phyloP scores from a whole-genome alignment of 1,140 invertebrate species.

The Triops longicaudatus region DNA sequence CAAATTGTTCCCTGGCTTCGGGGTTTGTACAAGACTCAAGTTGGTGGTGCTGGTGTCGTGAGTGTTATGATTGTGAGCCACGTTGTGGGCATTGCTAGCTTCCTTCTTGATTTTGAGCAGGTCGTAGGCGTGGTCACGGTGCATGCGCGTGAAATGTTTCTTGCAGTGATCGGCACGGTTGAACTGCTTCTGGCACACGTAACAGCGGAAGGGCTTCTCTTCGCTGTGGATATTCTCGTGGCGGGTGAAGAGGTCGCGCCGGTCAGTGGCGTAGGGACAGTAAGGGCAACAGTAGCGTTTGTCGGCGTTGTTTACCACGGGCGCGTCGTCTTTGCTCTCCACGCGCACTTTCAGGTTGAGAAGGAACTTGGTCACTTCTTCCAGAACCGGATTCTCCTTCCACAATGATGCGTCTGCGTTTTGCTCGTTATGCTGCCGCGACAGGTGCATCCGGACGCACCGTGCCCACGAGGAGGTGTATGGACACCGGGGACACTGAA shows the following conservation, averaged over 20 bases:
- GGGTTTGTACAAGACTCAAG: constrained; percentile 9
- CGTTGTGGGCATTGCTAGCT: constrained; percentile 27
- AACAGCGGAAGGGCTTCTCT: constrained; percentile 87
- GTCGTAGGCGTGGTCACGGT: constrained; percentile 69
- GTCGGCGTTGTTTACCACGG: constrained; percentile 32
- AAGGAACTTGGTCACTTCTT: constrained; percentile 61
- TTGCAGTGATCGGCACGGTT: constrained; percentile 91
- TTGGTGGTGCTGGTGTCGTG: constrained; percentile 27
- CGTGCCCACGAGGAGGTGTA: constrained; percentile 65
- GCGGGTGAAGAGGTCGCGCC: constrained; percentile 84
- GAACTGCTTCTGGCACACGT: constrained; percentile 82
- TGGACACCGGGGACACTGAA: constrained; percentile 60
- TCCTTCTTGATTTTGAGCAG: constrained; percentile 60
- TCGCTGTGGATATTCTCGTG: constrained; percentile 93
- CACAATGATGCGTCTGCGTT: constrained; percentile 41
- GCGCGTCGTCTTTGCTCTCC: constrained; percentile 40
- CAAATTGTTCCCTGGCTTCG: constrained; percentile 21
- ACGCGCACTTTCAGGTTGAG: constrained; percentile 56
- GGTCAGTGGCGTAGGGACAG: constrained; percentile 81
- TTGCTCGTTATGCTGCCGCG: constrained; percentile 53
- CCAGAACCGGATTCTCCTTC: constrained; percentile 61
- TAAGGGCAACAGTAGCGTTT: constrained; percentile 76
- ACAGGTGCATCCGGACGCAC: constrained; percentile 61
- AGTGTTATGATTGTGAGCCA: constrained; percentile 21
- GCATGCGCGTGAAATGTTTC: constrained; percentile 71